Percentiles rank a stretch among this genome's conserved stretches.
These are phyloP conservation scores for Meteorus colon DNA, from an alignment of 2,888 invertebrate genomes.

Conservation along the genomic window DNA sequence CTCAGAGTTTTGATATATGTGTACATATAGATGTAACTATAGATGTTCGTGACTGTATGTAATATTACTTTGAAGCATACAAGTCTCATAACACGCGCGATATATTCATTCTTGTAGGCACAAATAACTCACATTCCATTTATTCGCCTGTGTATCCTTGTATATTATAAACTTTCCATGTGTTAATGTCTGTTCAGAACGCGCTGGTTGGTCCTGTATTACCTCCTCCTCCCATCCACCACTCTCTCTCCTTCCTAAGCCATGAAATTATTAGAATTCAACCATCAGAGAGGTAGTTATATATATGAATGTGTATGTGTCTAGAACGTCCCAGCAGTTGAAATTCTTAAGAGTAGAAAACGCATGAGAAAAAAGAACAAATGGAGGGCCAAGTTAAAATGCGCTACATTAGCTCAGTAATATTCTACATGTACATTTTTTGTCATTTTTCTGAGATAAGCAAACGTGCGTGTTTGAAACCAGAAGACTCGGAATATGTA, in stretches of 20 bases:
- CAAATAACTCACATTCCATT: slow-evolving; percentile 48
- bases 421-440: neutral
- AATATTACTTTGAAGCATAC: slow-evolving; percentile 3
- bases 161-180: no score
- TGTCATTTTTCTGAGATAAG: neutral
- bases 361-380: neutral
- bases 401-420: neutral
- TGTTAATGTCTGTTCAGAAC: neutral
- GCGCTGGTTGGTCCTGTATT: slow-evolving; percentile 26
- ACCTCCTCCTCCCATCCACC: neutral
- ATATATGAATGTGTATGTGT: no score
- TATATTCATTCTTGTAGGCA: slow-evolving; percentile 9
- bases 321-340: no score
- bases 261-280: slow-evolving; percentile 20
- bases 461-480: neutral
- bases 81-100: neutral
- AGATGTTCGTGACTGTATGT: slow-evolving; percentile 7
- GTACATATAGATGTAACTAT: neutral
- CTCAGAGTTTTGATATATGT: no score
- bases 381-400: neutral
- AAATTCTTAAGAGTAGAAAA: no score
- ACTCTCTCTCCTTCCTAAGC: neutral
- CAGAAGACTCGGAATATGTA: neutral
- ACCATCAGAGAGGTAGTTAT: neutral
- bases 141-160: slow-evolving; percentile 3